These are phyloP conservation scores for Cataglyphis hispanica DNA, from an alignment of 1,140 invertebrate genomes.

Conservation along the genomic window DNA sequence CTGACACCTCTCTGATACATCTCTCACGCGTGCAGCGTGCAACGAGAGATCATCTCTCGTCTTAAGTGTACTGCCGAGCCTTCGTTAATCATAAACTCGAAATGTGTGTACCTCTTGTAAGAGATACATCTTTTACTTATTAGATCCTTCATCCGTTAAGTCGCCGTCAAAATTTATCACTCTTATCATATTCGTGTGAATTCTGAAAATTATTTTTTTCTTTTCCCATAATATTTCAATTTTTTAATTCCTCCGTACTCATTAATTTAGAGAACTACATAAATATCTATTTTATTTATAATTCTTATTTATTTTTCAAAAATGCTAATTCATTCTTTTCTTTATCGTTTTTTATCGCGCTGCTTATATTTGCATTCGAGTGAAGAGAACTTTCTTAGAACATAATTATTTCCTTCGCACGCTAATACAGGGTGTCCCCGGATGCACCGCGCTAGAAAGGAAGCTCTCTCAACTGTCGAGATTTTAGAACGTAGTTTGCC, in stretches of 20 bases:
- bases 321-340: neutral
- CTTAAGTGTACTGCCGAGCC: neutral
- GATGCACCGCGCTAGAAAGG: neutral
- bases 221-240: neutral
- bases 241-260: neutral
- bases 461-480: neutral
- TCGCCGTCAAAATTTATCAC: neutral
- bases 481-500: neutral
- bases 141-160: slow-evolving; percentile 9
- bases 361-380: neutral
- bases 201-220: neutral
- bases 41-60: neutral
- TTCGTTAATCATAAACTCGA: slow-evolving; percentile 32
- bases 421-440: neutral
- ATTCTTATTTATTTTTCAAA: neutral
- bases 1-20: slow-evolving; percentile 45
- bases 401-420: neutral
- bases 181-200: neutral
- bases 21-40: slow-evolving; percentile 1
- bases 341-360: neutral
- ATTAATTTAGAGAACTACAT: neutral
- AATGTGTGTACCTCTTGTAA: neutral
- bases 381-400: neutral
- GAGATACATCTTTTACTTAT: neutral
- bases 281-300: too few species aligned